These are phyloP conservation scores for Arnoldichthys spilopterus DNA, from an alignment of 2,797 vertebrate species.

Conservation along the genomic window DNA sequence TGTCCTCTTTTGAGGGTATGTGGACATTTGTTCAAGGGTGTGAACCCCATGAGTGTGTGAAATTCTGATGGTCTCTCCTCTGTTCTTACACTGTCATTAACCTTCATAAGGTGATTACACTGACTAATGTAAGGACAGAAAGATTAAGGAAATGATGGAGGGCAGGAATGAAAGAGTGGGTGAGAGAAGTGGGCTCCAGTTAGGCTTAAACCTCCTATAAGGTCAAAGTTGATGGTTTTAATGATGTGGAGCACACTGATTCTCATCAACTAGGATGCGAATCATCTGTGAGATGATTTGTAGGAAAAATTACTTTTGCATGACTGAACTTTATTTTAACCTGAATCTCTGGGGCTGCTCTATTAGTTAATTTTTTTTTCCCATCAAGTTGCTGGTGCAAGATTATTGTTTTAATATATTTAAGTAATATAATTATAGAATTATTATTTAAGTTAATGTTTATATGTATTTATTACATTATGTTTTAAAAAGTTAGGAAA, in stretches of 20 bases:
- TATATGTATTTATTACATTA: no score
- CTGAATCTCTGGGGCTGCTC: no score
- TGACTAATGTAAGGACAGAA: not conserved
- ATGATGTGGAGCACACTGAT: slow-evolving; percentile 7
- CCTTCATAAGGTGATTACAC: slow-evolving; percentile 31
- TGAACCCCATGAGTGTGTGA: not conserved
- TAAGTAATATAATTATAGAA: no score
- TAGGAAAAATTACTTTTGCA: no score
- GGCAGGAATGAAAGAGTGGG: not conserved
- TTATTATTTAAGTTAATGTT: no score
- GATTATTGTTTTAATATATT: no score
- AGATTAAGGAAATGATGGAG: not conserved
- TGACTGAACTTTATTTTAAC: no score
- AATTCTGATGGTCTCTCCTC: not conserved
- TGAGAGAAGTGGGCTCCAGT: not conserved
- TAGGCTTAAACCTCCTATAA: not conserved
- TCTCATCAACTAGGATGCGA: slow-evolving; percentile 15
- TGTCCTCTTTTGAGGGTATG: slow-evolving; percentile 1
- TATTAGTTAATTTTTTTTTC: no score
- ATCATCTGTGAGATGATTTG: no score
- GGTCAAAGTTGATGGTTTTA: not conserved
- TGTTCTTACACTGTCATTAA: slow-evolving; percentile 27
- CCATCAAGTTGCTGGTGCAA: no score
- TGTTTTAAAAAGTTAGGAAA: no score
- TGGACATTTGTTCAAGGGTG: not conserved